phyloP scores from a whole-genome alignment of 2,113 vertebrate genomes.

The Lagopus leucura region DNA sequence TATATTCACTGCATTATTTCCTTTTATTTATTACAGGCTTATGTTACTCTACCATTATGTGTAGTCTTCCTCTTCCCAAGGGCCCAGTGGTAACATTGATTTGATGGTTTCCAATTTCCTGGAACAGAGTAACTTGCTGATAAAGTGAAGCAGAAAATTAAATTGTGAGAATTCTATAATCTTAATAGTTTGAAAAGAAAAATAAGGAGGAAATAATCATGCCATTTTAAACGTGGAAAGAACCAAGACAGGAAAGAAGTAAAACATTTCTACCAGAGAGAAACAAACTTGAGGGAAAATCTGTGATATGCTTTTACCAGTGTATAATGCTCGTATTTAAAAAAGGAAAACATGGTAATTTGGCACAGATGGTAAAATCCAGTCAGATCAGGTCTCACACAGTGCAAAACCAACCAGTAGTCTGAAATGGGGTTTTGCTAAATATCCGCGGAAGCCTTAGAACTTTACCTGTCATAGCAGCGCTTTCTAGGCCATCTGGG shows the following conservation, averaged over 20 bases:
- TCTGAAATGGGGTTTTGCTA: not conserved
- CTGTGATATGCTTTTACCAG: not conserved
- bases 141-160: constrained; percentile 5
- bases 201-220: not conserved
- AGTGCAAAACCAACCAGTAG: not conserved
- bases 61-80: not conserved
- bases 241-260: not conserved
- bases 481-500: not conserved
- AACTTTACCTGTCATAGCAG: not conserved
- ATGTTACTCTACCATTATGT: not conserved
- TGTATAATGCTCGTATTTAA: not conserved
- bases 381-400: not conserved
- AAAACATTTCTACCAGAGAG: not conserved
- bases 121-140: not conserved
- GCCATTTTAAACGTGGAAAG: not conserved
- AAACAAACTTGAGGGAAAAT: not conserved
- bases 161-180: not conserved
- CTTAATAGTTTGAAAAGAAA: not conserved
- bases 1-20: not conserved
- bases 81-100: not conserved
- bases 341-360: not conserved
- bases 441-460: not conserved
- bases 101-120: constrained; percentile 10
- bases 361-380: not conserved
- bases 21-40: not conserved